Percentiles rank a stretch among this genome's conserved stretches.
phyloP scores from a whole-genome alignment of 2,888 invertebrate species.

The Chymomyza fuscimana region DNA sequence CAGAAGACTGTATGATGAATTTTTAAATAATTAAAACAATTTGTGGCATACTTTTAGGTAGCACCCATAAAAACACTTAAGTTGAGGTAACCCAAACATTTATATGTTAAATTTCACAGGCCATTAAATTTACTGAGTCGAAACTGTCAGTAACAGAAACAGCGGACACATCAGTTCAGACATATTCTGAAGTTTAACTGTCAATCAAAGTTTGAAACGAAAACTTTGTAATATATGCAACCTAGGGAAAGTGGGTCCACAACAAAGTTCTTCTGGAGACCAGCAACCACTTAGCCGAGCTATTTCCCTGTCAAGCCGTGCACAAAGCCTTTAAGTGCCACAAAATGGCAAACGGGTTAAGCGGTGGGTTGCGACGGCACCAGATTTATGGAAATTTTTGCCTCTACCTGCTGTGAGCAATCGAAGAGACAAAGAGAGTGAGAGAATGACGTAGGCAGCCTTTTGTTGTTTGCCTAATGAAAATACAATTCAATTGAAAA shows the following conservation, averaged over 20 bases:
- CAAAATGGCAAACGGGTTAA: slow-evolving; percentile 51
- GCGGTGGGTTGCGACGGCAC: slow-evolving; percentile 16
- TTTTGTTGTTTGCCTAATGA: slow-evolving; percentile 40
- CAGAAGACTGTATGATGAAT: slow-evolving; percentile 20
- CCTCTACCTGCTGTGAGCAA: not conserved
- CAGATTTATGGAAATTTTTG: slow-evolving; percentile 43
- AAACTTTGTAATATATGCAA: slow-evolving; percentile 14
- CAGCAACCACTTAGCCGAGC: not conserved
- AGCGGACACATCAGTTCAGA: not conserved
- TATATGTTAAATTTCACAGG: not conserved
- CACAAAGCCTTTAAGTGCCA: slow-evolving; percentile 52
- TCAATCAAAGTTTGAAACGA: slow-evolving; percentile 58
- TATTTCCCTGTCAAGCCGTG: slow-evolving; percentile 28
- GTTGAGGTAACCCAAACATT: not conserved
- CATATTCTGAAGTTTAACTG: slow-evolving; percentile 35
- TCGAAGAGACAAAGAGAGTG: not conserved
- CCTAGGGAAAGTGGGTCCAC: not conserved
- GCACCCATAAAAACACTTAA: not conserved
- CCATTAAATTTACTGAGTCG: slow-evolving; percentile 17
- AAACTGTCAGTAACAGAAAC: slow-evolving; percentile 33
- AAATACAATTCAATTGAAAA: slow-evolving; percentile 58
- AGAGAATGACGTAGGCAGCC: not conserved
- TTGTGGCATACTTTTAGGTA: slow-evolving; percentile 40
- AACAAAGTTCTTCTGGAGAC: not conserved
- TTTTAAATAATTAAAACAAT: slow-evolving; percentile 57